Conservation (phyloP, 2,888 invertebrate species). For the Cerastoderma edule region DNA sequence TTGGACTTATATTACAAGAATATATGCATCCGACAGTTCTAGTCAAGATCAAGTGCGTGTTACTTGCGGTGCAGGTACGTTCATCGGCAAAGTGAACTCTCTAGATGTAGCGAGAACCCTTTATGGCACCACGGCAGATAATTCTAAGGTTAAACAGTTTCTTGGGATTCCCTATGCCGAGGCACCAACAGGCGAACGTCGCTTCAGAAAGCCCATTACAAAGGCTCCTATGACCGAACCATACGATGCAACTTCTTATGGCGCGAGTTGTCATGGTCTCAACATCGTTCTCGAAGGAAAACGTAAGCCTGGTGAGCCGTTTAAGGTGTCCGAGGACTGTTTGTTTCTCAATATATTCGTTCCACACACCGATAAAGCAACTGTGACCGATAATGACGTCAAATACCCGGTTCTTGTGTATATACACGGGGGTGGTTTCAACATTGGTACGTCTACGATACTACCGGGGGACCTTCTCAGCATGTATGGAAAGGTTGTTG, state of each 20-base stretch:
- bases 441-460: constrained; percentile 95
- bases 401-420: constrained; percentile 92
- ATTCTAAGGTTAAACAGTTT: no score
- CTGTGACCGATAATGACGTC: constrained; percentile 3
- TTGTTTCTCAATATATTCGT: constrained; percentile 97
- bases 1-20: background rate
- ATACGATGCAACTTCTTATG: constrained; percentile 27
- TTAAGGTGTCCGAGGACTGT: constrained; percentile 91
- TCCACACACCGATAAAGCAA: constrained; percentile 86
- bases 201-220: constrained; percentile 30
- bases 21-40: background rate
- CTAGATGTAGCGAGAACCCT: background rate
- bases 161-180: constrained; percentile 39
- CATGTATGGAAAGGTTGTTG: constrained; percentile 94
- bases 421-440: constrained; percentile 97
- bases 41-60: background rate
- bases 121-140: no score
- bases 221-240: constrained; percentile 21
- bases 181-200: constrained; percentile 27
- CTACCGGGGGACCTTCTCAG: constrained; percentile 88
- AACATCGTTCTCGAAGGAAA: constrained; percentile 20
- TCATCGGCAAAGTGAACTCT: constrained; percentile 4
- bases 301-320: constrained; percentile 9
- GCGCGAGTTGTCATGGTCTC: constrained; percentile 25
- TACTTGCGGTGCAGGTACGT: constrained; percentile 10